Evolutionary conservation across 1,140 invertebrate species (phyloP).

Genomic region (Polypedilum vanderplanki): DNA sequence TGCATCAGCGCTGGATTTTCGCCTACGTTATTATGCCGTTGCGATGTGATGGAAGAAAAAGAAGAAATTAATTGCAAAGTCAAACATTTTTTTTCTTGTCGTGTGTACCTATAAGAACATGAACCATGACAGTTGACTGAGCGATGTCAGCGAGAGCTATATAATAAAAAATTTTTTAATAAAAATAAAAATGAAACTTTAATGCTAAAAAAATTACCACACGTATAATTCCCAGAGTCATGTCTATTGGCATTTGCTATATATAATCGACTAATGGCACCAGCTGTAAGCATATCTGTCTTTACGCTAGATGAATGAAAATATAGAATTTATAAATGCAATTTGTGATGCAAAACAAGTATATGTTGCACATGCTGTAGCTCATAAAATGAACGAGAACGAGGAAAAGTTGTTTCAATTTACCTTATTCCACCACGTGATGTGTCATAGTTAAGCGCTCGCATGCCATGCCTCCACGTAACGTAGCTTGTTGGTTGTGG

Average conservation of each 20-base stretch:
- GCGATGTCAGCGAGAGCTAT: neutral
- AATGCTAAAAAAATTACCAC: constrained; percentile 36
- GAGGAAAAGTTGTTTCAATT: neutral
- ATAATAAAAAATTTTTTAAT: no score
- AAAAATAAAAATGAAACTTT: no score
- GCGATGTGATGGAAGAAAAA: neutral
- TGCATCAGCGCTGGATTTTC: neutral
- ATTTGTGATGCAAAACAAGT: neutral
- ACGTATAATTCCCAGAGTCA: constrained; percentile 80
- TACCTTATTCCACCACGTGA: constrained; percentile 77
- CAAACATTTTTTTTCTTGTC: neutral
- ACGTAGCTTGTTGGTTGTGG: constrained; percentile 69
- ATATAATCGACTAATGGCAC: constrained; percentile 69
- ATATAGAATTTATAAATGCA: neutral
- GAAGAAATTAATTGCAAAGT: neutral
- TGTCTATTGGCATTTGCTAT: constrained; percentile 74
- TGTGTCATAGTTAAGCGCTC: constrained; percentile 77
- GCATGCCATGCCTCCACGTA: constrained; percentile 68
- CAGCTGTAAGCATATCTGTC: constrained; percentile 34
- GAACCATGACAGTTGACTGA: neutral
- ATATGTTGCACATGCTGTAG: no score
- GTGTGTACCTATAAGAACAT: neutral
- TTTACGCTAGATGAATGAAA: neutral
- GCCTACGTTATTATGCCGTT: no score
- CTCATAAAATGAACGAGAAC: neutral